Percentiles rank a stretch among this genome's conserved stretches.
phyloP scores from a whole-genome alignment of 2,797 vertebrate genomes.

The Micropoecilia bifurca region DNA sequence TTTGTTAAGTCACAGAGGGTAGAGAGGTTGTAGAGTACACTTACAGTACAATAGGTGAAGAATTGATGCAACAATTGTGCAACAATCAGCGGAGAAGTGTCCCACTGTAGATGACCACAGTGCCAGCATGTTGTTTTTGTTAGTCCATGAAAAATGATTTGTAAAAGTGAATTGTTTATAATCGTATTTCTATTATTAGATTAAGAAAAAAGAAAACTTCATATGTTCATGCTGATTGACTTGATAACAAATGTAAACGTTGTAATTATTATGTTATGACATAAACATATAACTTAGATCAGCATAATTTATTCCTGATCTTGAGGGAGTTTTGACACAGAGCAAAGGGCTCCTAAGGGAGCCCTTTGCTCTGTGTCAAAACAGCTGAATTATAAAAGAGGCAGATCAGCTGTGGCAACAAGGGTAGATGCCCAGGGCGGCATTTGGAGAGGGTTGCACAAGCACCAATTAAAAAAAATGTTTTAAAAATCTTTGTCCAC shows the following conservation, averaged over 20 bases:
- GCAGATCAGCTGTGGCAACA: background rate
- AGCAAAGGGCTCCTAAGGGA: too few species aligned
- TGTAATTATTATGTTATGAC: too few species aligned
- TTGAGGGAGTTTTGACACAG: too few species aligned
- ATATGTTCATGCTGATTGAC: background rate
- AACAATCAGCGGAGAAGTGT: constrained; percentile 32
- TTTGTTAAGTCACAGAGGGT: constrained; percentile 53
- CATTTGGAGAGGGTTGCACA: background rate
- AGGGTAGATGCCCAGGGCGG: background rate
- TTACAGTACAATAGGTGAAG: constrained; percentile 9
- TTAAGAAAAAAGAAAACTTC: background rate
- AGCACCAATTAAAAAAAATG: background rate
- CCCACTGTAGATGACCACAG: background rate
- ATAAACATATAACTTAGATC: background rate
- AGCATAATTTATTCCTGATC: background rate
- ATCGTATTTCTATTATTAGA: background rate
- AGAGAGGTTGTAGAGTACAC: constrained; percentile 54
- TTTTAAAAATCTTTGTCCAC: background rate
- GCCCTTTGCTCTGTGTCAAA: background rate
- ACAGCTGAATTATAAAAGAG: background rate
- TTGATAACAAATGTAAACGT: background rate
- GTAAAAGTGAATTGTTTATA: background rate
- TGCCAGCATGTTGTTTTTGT: background rate
- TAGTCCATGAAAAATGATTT: background rate
- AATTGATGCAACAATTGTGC: constrained; percentile 49